A percentile compares a stretch with the other conserved stretches of the same genome.
These are phyloP conservation scores for Ptilonorhynchus violaceus DNA, from an alignment of 2,113 vertebrate species.

Conservation along the genomic window DNA sequence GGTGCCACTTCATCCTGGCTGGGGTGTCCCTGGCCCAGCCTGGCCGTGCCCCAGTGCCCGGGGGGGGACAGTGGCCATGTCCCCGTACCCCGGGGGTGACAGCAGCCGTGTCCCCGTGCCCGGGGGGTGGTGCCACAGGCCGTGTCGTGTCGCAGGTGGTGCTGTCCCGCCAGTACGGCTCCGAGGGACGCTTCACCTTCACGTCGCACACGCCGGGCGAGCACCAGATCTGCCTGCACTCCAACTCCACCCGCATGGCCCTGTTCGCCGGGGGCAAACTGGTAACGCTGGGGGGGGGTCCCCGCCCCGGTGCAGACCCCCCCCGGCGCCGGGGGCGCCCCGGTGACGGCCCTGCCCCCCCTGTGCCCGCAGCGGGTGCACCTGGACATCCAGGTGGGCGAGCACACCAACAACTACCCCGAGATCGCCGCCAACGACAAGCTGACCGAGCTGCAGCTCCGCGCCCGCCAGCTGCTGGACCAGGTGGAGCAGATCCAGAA, in stretches of 20 bases:
- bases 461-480: conserved; percentile 89
- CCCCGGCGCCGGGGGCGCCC: background rate
- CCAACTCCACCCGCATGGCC: conserved; percentile 93
- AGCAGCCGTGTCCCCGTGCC: background rate
- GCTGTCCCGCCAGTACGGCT: conserved; percentile 91
- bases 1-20: too few relatives aligned
- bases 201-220: conserved; percentile 94
- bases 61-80: background rate
- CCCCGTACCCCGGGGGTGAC: too few relatives aligned
- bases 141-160: conserved; percentile 74
- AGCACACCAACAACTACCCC: conserved; percentile 95
- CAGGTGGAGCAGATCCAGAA: conserved; percentile 97
- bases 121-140: too few relatives aligned
- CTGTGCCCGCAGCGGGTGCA: conserved; percentile 80
- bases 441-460: conserved; percentile 89
- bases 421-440: conserved; percentile 96
- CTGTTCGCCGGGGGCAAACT: conserved; percentile 91
- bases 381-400: conserved; percentile 91
- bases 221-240: conserved; percentile 95
- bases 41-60: fast-evolving
- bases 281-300: conserved; percentile 23
- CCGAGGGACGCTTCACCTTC: conserved; percentile 92
- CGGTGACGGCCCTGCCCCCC: too few relatives aligned
- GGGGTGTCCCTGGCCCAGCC: fast-evolving
- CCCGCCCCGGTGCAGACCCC: too few relatives aligned